Conservation (phyloP, 1,140 invertebrate species). For the roundworm (Caenorhabditis elegans) region DNA sequence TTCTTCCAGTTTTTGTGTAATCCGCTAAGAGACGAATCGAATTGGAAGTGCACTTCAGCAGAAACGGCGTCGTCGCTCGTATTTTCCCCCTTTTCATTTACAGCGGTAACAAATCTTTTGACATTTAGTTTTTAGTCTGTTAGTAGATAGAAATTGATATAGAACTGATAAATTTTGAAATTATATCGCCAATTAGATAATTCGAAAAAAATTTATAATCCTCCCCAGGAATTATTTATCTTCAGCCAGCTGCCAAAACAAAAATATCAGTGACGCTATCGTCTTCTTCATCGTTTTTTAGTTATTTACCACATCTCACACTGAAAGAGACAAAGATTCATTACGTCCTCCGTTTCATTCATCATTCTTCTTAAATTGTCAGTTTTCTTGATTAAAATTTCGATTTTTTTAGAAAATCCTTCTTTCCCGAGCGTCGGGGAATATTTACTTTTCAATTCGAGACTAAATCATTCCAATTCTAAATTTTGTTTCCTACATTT, state of each 20-base stretch:
- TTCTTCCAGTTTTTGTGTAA: conserved; percentile 30
- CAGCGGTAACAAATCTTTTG: no score
- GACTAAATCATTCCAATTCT: no score
- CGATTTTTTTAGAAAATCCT: no score
- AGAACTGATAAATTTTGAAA: no score
- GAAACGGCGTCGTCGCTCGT: not conserved
- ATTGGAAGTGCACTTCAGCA: conserved; percentile 11
- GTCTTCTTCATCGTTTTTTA: not conserved
- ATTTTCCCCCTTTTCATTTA: not conserved
- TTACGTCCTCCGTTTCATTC: not conserved
- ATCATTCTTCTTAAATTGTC: not conserved
- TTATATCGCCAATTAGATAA: no score
- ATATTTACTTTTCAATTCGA: no score
- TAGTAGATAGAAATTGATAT: not conserved
- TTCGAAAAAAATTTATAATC: not conserved
- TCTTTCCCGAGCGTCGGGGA: no score
- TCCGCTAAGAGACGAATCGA: not conserved
- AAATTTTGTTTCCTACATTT: no score
- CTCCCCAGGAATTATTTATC: not conserved
- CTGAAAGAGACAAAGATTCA: not conserved
- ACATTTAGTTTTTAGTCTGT: not conserved
- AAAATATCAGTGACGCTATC: conserved; percentile 15
- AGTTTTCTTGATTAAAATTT: not conserved
- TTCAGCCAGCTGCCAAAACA: not conserved
- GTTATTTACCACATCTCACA: not conserved